phyloP scores from a whole-genome alignment of 2,797 vertebrate genomes.

The Ambastaia sidthimunki region DNA sequence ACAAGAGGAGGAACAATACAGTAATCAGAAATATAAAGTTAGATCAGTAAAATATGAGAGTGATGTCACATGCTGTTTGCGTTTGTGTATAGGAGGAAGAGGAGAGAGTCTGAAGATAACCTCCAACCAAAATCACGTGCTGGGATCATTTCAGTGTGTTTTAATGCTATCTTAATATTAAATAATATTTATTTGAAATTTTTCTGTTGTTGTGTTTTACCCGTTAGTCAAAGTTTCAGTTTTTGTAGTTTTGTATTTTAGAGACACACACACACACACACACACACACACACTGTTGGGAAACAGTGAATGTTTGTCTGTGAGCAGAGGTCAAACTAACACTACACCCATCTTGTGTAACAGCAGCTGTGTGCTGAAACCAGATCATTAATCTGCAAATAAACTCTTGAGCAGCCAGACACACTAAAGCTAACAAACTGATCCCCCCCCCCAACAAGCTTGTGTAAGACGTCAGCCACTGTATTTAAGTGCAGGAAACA shows the following conservation, averaged over 20 bases:
- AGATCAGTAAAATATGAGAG: too few species aligned
- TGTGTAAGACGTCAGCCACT: background rate
- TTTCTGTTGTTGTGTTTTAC: too few species aligned
- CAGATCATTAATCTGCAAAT: background rate
- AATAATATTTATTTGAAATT: too few species aligned
- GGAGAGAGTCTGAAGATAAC: background rate
- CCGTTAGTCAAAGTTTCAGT: too few species aligned
- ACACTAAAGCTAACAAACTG: background rate
- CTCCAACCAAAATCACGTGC: background rate
- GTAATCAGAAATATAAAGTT: too few species aligned
- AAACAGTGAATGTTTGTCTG: background rate
- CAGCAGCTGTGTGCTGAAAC: background rate
- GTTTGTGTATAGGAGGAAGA: background rate
- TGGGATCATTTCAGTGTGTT: too few species aligned
- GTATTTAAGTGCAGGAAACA: background rate
- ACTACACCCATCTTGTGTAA: background rate
- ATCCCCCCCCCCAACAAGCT: background rate
- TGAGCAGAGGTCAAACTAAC: background rate
- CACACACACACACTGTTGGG: too few species aligned
- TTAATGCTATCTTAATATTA: too few species aligned
- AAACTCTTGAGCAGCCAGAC: background rate
- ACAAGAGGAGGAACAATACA: too few species aligned
- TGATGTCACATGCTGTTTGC: background rate
- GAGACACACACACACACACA: too few species aligned
- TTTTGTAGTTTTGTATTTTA: too few species aligned